A percentile compares a stretch with the other conserved stretches of the same genome.
Evolutionary conservation across 2,797 vertebrate genomes (phyloP).

Genomic region (Staurois parvus): DNA sequence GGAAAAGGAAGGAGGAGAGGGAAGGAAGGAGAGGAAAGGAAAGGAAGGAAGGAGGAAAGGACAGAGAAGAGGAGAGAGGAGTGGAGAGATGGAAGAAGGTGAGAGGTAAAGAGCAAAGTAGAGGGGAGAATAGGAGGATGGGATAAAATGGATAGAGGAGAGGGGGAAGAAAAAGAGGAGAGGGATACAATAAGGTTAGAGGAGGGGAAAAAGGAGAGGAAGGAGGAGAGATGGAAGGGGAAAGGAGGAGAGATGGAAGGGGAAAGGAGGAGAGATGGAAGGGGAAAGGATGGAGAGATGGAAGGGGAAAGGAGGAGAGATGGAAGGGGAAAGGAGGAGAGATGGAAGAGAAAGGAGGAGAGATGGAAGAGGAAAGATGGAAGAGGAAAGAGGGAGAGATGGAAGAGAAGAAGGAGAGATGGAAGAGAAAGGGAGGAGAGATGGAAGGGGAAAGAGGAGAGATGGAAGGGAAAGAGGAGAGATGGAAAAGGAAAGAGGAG

Average conservation of each 20-base stretch:
- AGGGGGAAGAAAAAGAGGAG: not conserved
- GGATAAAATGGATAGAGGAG: too few species aligned
- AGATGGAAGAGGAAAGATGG: not conserved
- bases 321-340: not conserved
- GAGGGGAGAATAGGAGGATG: too few species aligned
- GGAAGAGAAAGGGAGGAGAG: not conserved
- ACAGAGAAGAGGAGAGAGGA: not conserved
- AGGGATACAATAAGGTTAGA: too few species aligned
- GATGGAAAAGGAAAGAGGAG: not conserved
- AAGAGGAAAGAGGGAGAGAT: not conserved
- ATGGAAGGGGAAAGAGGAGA: not conserved
- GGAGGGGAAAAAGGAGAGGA: not conserved
- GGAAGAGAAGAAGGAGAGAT: not conserved
- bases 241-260: not conserved
- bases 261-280: too few species aligned
- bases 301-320: not conserved
- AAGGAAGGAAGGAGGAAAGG: not conserved
- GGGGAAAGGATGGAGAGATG: not conserved
- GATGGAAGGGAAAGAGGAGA: not conserved
- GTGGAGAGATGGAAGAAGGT: not conserved
- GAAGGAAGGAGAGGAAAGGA: not conserved
- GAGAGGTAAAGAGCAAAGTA: not conserved
- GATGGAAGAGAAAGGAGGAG: not conserved
- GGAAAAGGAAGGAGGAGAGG: not conserved
- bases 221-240: not conserved